Evolutionary conservation across 1,140 invertebrate species (phyloP).

Genomic region (Eupristina koningsbergeri): DNA sequence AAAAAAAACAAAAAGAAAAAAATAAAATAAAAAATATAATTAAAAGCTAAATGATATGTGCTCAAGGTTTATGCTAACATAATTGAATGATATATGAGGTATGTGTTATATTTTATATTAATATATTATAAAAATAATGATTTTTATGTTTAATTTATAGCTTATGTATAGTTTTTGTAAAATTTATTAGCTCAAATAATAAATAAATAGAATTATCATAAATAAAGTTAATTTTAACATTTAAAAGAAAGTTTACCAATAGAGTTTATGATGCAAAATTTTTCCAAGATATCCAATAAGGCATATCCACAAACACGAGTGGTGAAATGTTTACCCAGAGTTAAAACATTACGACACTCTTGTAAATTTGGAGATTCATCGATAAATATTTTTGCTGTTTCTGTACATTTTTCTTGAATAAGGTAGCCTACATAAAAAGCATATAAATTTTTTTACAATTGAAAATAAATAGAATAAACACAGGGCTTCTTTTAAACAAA

Average conservation of each 20-base stretch:
- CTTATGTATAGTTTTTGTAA: too few relatives aligned
- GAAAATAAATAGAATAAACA: too few relatives aligned
- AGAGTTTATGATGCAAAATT: slow-evolving; percentile 31
- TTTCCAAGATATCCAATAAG: slow-evolving; percentile 42
- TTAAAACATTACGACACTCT: slow-evolving; percentile 41
- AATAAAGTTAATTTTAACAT: slow-evolving; percentile 14
- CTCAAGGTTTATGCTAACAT: too few relatives aligned
- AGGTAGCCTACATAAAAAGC: slow-evolving; percentile 34
- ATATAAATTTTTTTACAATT: background rate
- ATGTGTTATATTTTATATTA: too few relatives aligned
- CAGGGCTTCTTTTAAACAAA: background rate
- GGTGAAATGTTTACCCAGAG: slow-evolving; percentile 22
- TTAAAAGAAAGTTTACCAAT: slow-evolving; percentile 35
- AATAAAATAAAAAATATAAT: too few relatives aligned
- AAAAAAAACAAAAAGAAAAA: background rate
- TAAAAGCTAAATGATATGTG: too few relatives aligned
- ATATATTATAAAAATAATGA: background rate
- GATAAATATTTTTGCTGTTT: slow-evolving; percentile 41
- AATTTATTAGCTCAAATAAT: background rate
- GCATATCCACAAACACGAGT: slow-evolving; percentile 32
- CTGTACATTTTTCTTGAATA: slow-evolving; percentile 27
- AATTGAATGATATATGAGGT: too few relatives aligned
- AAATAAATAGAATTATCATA: background rate
- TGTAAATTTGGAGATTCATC: slow-evolving; percentile 37
- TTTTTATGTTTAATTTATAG: background rate